phyloP scores from a whole-genome alignment of 2,113 vertebrate species.

The Rhombomys opimus region DNA sequence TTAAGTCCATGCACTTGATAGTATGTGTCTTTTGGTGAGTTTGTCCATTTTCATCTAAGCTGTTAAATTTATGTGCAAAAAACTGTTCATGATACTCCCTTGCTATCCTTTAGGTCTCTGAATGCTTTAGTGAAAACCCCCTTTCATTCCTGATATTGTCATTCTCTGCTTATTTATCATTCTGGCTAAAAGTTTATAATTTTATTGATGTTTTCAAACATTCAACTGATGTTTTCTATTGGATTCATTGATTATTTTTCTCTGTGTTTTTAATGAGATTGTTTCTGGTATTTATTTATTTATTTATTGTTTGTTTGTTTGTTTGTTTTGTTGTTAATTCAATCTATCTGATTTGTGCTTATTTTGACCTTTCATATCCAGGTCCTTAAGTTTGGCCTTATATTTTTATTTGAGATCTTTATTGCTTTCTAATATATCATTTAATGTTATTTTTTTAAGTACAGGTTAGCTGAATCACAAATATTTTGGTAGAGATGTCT shows the following conservation, averaged over 20 bases:
- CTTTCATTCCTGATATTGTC: not conserved
- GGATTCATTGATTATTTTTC: not conserved
- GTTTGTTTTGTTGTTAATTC: too few relatives aligned
- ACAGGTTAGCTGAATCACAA: not conserved
- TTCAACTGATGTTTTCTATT: too few relatives aligned
- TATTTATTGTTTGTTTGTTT: slow-evolving; percentile 23
- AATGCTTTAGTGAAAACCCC: not conserved
- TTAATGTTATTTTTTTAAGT: not conserved
- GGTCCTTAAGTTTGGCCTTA: not conserved
- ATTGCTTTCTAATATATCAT: not conserved
- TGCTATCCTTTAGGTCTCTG: not conserved
- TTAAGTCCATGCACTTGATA: not conserved
- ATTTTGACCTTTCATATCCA: not conserved
- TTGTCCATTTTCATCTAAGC: not conserved
- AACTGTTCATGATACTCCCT: not conserved
- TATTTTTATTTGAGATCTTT: not conserved
- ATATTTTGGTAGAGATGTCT: not conserved
- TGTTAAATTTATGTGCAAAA: slow-evolving; percentile 8
- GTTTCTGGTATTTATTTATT: not conserved
- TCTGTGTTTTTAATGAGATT: not conserved
- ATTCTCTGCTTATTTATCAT: not conserved
- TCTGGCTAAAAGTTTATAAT: not conserved
- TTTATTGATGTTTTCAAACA: not conserved
- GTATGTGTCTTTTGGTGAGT: not conserved
- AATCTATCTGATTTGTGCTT: not conserved